Conservation (phyloP, 2,797 vertebrate genomes). For the Todus mexicanus region DNA sequence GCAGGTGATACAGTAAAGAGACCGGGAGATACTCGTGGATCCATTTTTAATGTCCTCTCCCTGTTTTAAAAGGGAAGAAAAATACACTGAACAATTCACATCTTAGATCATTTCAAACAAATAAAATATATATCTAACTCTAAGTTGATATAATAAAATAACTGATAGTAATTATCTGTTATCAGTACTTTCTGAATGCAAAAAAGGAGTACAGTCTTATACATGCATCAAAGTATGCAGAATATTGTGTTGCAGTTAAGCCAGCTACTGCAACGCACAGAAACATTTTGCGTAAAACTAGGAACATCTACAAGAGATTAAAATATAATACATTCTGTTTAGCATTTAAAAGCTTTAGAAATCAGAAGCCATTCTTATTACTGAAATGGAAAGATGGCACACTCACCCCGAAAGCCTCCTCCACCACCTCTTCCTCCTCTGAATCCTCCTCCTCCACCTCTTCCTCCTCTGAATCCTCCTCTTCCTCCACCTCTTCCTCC, state of each 20-base stretch:
- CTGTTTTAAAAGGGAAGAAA: slow-evolving; percentile 57
- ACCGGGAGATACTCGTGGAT: not conserved
- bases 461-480: slow-evolving; percentile 81
- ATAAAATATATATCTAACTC: not conserved
- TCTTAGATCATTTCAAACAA: not conserved
- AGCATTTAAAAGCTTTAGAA: not conserved
- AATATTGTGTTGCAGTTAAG: not conserved
- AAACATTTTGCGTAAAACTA: not conserved
- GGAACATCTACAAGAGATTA: not conserved
- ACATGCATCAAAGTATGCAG: not conserved
- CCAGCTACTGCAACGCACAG: not conserved
- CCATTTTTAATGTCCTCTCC: slow-evolving; percentile 70
- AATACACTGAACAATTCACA: not conserved
- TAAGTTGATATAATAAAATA: not conserved
- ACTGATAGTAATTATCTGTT: not conserved
- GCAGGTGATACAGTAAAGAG: not conserved
- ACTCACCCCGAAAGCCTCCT: slow-evolving; percentile 89
- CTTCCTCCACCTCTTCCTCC: slow-evolving; percentile 82
- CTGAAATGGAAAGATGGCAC: not conserved
- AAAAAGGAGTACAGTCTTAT: not conserved
- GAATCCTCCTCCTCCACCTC: slow-evolving; percentile 84
- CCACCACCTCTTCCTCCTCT: slow-evolving; percentile 88
- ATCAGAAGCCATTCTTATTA: not conserved
- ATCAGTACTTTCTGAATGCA: not conserved
- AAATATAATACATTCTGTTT: not conserved